Conservation (phyloP, 2,797 vertebrate genomes). For the Calcarius lapponicus region DNA sequence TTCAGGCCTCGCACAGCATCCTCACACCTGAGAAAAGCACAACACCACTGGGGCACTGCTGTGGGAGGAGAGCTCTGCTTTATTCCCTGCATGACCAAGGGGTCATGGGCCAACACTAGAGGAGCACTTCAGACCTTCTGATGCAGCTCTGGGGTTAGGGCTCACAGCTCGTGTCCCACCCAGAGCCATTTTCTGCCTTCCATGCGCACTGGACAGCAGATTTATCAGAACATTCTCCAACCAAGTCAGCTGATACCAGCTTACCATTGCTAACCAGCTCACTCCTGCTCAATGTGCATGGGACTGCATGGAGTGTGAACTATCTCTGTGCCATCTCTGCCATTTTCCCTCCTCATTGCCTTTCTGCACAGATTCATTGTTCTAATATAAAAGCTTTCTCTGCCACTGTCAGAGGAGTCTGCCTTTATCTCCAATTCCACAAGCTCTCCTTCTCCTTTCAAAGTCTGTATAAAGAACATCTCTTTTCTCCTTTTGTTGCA, state of each 20-base stretch:
- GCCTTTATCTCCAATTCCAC: background rate
- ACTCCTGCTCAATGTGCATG: background rate
- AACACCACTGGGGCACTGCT: background rate
- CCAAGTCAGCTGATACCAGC: background rate
- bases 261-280: background rate
- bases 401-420: background rate
- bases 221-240: background rate
- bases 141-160: background rate
- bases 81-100: no score
- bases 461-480: background rate
- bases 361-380: background rate
- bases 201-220: rapidly evolving
- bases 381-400: background rate
- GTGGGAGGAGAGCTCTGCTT: background rate
- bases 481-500: background rate
- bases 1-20: background rate
- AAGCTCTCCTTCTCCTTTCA: background rate
- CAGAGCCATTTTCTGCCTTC: background rate
- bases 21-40: rapidly evolving
- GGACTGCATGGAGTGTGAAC: background rate
- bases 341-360: background rate
- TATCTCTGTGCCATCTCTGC: background rate
- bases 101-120: background rate
- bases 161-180: background rate
- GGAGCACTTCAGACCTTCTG: background rate